Conservation (phyloP, 2,888 invertebrate species). For the Ditula angustiorana region DNA sequence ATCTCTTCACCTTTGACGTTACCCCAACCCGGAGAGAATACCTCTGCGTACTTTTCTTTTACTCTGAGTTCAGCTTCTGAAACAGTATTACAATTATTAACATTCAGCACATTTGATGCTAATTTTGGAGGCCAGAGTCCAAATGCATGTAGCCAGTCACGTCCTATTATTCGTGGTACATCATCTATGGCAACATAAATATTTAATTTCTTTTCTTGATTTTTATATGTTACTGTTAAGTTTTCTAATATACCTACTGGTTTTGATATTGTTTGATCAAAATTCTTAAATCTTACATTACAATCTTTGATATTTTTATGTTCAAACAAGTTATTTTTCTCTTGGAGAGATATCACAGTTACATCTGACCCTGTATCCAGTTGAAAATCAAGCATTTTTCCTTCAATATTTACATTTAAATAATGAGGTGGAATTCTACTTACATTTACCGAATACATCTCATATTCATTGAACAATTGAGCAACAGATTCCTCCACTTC, state of each 20-base stretch:
- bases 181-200: neutral
- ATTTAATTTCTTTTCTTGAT: neutral
- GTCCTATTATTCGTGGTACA: neutral
- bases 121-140: slow-evolving; percentile 24
- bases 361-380: neutral
- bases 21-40: slow-evolving; percentile 40
- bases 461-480: neutral
- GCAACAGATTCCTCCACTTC: neutral
- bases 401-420: neutral
- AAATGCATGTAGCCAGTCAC: slow-evolving; percentile 19
- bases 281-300: slow-evolving; percentile 5
- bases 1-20: slow-evolving; percentile 35
- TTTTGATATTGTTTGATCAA: slow-evolving; percentile 3
- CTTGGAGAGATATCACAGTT: neutral
- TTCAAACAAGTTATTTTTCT: neutral
- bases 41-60: slow-evolving; percentile 31
- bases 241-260: slow-evolving; percentile 1
- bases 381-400: neutral
- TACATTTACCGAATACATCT: slow-evolving; percentile 1
- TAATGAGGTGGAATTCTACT: slow-evolving; percentile 1
- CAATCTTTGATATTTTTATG: neutral
- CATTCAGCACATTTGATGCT: neutral
- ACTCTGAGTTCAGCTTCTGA: slow-evolving; percentile 9
- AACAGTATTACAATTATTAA: slow-evolving; percentile 7
- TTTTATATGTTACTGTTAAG: neutral